Evolutionary conservation across 2,888 invertebrate species (phyloP), one percentile per base, ranked within the genome.

Genomic region (Metalampra italica): DNA sequence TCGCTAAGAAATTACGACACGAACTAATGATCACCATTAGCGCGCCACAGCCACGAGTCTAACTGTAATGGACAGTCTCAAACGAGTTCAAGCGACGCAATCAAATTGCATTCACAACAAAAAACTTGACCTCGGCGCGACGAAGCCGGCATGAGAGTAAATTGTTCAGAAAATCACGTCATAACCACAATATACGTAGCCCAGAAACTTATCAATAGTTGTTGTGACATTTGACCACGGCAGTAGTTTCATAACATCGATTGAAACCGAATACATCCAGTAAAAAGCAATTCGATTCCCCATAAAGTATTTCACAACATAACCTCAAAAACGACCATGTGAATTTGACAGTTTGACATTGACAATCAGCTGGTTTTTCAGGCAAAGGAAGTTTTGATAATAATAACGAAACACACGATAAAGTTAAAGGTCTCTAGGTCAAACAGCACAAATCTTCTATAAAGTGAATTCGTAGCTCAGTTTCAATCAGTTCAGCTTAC

Each of bases 221-320:
- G 59, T 60, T 59, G 51, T 74, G 79, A 81, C 82, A 80, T 78
- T 57, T 82, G 83, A 86, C 81, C 85, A 22, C 22, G 61, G 54
- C 54, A 52, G 58, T 64, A 59, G 22, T 22, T 61, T 55, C 49
- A 54, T 53, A 62, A 66, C 15, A 50, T 14, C 29, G 68, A 57
- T 64, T 55, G 45, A 50, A 70, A 66, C 68, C 57, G 56, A 66
- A 57, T 61, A 57, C 44, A 46, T 54, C 64, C 54, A 53, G 60
- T 53, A 50, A 53, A 59, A 56, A 50, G 52, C 53, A 47, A 52
- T 52, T 22, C 22, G 22, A 22, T 54, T 55, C 39, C n/a, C 39
- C 29, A 29, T n/a, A 22, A 38, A 32, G 13, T 47, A 7, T 57
- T 62, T 56, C 54, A 45, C 56, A 67, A 71, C 64, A 64, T 76